phyloP scores from a whole-genome alignment of 2,113 vertebrate species.

The Fulica atra region DNA sequence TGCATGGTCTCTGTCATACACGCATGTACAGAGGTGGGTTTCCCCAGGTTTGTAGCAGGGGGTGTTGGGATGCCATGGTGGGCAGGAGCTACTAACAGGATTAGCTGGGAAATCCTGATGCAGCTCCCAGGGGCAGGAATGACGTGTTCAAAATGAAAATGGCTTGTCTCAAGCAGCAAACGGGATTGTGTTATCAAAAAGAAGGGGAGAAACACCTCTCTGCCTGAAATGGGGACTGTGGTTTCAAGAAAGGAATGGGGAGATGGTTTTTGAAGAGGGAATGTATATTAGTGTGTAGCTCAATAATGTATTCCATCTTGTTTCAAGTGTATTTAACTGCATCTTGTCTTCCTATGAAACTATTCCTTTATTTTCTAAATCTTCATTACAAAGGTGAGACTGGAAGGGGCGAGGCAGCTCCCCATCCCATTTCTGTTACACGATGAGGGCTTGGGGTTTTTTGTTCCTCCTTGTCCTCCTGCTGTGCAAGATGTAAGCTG shows the following conservation, averaged over 20 bases:
- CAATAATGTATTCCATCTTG: background rate
- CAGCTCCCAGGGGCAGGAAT: conserved; percentile 63
- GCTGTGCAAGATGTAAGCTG: background rate
- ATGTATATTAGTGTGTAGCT: background rate
- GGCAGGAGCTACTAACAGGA: conserved; percentile 72
- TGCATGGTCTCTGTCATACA: background rate
- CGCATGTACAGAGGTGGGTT: fast-evolving
- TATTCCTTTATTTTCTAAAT: background rate
- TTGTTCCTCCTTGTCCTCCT: background rate
- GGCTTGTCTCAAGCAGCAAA: conserved; percentile 73
- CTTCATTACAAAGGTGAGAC: background rate
- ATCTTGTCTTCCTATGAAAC: background rate
- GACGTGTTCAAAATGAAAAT: conserved; percentile 72
- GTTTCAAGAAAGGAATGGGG: background rate
- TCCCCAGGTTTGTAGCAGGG: conserved; percentile 13
- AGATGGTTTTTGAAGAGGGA: background rate
- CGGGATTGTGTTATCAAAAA: conserved; percentile 71
- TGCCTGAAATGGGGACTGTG: background rate
- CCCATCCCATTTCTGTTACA: background rate
- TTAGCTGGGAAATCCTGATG: conserved; percentile 79
- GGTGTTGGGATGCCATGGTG: conserved; percentile 65
- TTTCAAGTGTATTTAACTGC: background rate
- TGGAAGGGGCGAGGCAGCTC: background rate
- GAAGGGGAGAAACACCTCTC: conserved; percentile 23
- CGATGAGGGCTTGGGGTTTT: background rate